A percentile compares a stretch with the other conserved stretches of the same genome.
These are phyloP conservation scores for Spinibarbus caldwelli DNA, from an alignment of 2,797 vertebrate genomes.

Conservation along the genomic window DNA sequence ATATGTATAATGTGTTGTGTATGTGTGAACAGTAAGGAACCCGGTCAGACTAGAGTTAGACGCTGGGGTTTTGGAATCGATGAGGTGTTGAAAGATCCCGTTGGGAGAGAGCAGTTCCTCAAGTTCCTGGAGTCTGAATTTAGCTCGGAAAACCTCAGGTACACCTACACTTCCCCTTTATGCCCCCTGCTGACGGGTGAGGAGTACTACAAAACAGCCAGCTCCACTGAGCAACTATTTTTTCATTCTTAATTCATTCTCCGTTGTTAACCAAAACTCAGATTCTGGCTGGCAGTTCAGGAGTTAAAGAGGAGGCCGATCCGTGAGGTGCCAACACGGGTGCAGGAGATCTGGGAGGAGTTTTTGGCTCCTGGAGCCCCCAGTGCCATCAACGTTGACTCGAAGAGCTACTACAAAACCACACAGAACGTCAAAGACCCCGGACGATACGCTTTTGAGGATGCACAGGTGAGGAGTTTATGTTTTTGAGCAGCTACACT, in stretches of 20 bases:
- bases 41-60: slow-evolving; percentile 92
- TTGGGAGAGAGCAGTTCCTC: slow-evolving; percentile 95
- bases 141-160: slow-evolving; percentile 97
- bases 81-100: slow-evolving; percentile 93
- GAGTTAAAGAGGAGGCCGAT: slow-evolving; percentile 95
- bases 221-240: background rate
- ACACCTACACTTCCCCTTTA: slow-evolving; percentile 49
- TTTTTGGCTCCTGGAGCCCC: slow-evolving; percentile 94
- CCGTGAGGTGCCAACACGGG: slow-evolving; percentile 89
- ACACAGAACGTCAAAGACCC: slow-evolving; percentile 97
- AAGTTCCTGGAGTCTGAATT: slow-evolving; percentile 98
- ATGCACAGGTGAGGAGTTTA: slow-evolving; percentile 86
- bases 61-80: slow-evolving; percentile 95
- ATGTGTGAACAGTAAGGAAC: slow-evolving; percentile 85
- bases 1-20: background rate
- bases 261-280: slow-evolving; percentile 58
- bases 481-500: background rate
- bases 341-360: slow-evolving; percentile 97
- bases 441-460: slow-evolving; percentile 92
- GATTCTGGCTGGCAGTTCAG: slow-evolving; percentile 98
- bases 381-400: slow-evolving; percentile 96
- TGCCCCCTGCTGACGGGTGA: slow-evolving; percentile 62
- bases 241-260: background rate
- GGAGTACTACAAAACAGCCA: background rate
- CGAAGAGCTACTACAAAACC: slow-evolving; percentile 97